These are phyloP conservation scores for Arenaria interpres DNA, from an alignment of 2,113 vertebrate genomes.

Conservation along the genomic window DNA sequence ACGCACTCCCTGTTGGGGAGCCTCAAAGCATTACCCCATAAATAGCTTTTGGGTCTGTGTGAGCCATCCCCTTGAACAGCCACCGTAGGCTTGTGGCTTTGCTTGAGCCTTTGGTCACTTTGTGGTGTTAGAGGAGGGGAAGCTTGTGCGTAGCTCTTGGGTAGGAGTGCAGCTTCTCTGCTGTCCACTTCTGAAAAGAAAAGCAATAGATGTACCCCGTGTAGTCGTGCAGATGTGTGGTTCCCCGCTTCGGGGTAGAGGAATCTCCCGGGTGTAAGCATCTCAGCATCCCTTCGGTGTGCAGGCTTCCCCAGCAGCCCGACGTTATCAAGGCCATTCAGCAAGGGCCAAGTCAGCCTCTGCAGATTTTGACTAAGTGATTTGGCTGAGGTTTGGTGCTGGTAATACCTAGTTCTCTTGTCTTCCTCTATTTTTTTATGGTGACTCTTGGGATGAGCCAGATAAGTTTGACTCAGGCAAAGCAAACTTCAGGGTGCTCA, in stretches of 20 bases:
- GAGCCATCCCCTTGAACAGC: neutral
- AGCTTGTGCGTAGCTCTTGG: neutral
- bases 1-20: neutral
- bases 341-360: neutral
- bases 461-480: neutral
- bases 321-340: neutral
- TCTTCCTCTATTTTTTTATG: neutral
- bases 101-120: neutral
- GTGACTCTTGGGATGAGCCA: neutral
- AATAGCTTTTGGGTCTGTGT: neutral
- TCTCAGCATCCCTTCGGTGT: neutral
- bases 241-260: neutral
- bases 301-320: neutral
- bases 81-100: neutral
- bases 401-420: neutral
- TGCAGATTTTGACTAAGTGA: neutral
- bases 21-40: neutral
- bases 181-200: neutral
- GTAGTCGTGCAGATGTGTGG: neutral
- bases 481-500: neutral
- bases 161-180: neutral
- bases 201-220: rapidly evolving
- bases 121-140: neutral
- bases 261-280: neutral
- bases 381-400: neutral